These are phyloP conservation scores for Sarcophaga bullata DNA, from an alignment of 1,140 invertebrate genomes.

Conservation along the genomic window DNA sequence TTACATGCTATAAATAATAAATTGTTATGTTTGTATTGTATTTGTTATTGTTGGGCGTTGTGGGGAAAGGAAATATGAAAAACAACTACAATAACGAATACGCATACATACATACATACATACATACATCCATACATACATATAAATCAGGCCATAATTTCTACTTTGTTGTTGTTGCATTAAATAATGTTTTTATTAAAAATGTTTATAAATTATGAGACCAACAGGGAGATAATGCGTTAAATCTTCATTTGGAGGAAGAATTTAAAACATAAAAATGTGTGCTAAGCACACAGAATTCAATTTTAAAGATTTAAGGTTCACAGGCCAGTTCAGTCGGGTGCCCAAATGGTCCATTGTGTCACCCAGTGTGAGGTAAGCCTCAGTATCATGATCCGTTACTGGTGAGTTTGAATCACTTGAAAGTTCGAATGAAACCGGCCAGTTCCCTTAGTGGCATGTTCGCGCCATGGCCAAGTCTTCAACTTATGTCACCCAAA, in stretches of 20 bases:
- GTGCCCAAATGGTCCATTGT: too few species aligned
- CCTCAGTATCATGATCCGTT: too few species aligned
- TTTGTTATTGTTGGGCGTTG: not conserved
- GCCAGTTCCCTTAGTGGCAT: too few species aligned
- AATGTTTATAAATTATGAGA: conserved; percentile 15
- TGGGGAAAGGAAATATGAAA: not conserved
- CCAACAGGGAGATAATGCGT: not conserved
- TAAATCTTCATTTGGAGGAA: not conserved
- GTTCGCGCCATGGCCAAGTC: too few species aligned
- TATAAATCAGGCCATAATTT: not conserved
- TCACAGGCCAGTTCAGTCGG: too few species aligned
- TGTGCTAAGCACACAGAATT: too few species aligned
- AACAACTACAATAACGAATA: too few species aligned
- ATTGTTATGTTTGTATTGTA: not conserved
- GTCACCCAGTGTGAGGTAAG: too few species aligned
- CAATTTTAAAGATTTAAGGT: too few species aligned
- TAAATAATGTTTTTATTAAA: conserved; percentile 8
- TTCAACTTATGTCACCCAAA: too few species aligned
- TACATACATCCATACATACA: not conserved
- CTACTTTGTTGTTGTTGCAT: not conserved
- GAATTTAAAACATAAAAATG: not conserved
- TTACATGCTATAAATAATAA: conserved; percentile 16
- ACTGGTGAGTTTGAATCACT: too few species aligned
- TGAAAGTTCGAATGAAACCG: too few species aligned
- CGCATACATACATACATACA: not conserved